Evolutionary conservation across 2,888 invertebrate genomes (phyloP).

Genomic region (Lithosia quadra): DNA sequence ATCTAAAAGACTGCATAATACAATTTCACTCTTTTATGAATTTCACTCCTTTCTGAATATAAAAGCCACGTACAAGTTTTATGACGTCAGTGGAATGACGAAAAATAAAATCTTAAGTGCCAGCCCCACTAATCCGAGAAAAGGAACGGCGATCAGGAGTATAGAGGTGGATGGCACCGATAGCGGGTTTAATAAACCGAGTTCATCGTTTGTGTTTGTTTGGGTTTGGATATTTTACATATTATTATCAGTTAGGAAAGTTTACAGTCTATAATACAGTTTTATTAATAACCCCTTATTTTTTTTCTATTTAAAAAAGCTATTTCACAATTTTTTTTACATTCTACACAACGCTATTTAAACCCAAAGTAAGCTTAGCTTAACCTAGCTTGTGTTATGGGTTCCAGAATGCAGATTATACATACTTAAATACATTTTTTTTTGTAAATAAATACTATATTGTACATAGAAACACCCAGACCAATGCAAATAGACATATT

Average conservation of each 20-base stretch:
- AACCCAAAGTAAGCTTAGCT: no score
- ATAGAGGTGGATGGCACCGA: conserved; percentile 46
- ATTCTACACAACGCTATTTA: no score
- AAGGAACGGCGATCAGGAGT: conserved; percentile 63
- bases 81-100: conserved; percentile 62
- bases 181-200: neutral
- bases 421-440: no score
- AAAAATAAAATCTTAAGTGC: conserved; percentile 78
- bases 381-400: no score
- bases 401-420: no score
- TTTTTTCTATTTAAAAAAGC: no score
- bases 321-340: no score
- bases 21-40: no score
- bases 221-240: neutral
- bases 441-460: no score
- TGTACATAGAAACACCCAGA: no score
- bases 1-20: conserved; percentile 21
- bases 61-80: conserved; percentile 70
- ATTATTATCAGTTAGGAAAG: neutral
- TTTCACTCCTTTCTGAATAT: conserved; percentile 45
- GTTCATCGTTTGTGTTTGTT: neutral
- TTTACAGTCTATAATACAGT: neutral
- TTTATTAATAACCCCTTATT: no score
- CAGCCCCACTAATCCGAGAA: conserved; percentile 69
- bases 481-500: no score